A percentile compares a stretch with the other conserved stretches of the same genome.
These are phyloP conservation scores for Ooceraea biroi DNA, from an alignment of 1,140 invertebrate genomes.

Conservation along the genomic window DNA sequence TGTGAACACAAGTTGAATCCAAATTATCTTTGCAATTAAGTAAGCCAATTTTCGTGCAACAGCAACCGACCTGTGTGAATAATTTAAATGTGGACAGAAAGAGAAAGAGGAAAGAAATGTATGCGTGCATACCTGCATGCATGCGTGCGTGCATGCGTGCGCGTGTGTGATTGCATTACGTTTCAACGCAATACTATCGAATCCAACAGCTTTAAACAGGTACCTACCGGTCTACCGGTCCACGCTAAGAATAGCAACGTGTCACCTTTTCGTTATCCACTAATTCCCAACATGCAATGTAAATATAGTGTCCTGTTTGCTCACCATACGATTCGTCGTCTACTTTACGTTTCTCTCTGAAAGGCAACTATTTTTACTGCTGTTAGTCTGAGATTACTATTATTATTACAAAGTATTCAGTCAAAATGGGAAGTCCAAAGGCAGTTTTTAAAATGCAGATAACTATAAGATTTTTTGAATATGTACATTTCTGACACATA, in stretches of 20 bases:
- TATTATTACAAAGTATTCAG: neutral
- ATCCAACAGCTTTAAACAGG: constrained; percentile 64
- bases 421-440: neutral
- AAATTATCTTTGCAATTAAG: constrained; percentile 53
- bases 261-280: constrained; percentile 67
- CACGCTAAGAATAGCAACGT: constrained; percentile 67
- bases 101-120: constrained; percentile 16
- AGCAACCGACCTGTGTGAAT: constrained; percentile 35
- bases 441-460: neutral
- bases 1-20: constrained; percentile 30
- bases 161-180: constrained; percentile 45
- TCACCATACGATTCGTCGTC: neutral
- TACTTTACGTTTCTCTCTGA: neutral
- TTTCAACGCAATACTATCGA: constrained; percentile 42
- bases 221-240: constrained; percentile 50
- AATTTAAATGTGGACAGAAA: constrained; percentile 60
- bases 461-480: neutral
- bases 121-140: constrained; percentile 12
- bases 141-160: constrained; percentile 19
- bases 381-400: constrained; percentile 7
- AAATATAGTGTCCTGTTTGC: constrained; percentile 27
- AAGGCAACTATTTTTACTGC: neutral
- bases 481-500: neutral
- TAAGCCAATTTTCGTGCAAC: constrained; percentile 55
- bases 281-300: constrained; percentile 49